Evolutionary conservation across 1,140 invertebrate genomes (phyloP).

Genomic region (Drosophila lacertosa): DNA sequence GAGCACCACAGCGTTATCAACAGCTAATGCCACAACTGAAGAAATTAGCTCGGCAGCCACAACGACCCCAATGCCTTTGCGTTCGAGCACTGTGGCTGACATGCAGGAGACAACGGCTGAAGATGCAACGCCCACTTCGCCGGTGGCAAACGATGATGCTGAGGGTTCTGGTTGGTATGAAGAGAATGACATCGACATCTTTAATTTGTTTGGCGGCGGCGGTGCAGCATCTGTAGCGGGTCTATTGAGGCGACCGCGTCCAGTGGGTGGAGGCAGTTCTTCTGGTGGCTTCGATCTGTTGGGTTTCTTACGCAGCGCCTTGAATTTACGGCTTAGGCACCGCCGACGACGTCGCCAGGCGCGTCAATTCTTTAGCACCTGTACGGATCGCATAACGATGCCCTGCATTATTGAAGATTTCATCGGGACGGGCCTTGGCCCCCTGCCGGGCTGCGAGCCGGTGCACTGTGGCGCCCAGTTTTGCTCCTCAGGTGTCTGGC

Average conservation of each 20-base stretch:
- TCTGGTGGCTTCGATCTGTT: slow-evolving; percentile 71
- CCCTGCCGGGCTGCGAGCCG: slow-evolving; percentile 84
- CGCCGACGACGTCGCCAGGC: slow-evolving; percentile 55
- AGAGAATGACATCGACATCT: slow-evolving; percentile 41
- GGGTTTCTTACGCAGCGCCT: slow-evolving; percentile 47
- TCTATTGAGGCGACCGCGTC: slow-evolving; percentile 65
- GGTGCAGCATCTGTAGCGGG: slow-evolving; percentile 29
- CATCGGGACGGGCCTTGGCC: slow-evolving; percentile 86
- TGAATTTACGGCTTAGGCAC: slow-evolving; percentile 42
- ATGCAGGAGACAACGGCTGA: slow-evolving; percentile 18
- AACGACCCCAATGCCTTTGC: slow-evolving; percentile 46
- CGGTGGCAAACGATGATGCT: slow-evolving; percentile 61
- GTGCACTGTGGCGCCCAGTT: slow-evolving; percentile 90
- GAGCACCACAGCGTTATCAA: slow-evolving; percentile 18
- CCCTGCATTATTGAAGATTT: slow-evolving; percentile 93
- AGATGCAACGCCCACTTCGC: slow-evolving; percentile 21
- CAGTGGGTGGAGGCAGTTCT: slow-evolving; percentile 36
- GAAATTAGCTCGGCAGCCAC: slow-evolving; percentile 31
- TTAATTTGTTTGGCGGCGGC: slow-evolving; percentile 48
- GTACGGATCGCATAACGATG: slow-evolving; percentile 89
- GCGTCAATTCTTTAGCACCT: slow-evolving; percentile 85
- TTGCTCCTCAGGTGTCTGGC: slow-evolving; percentile 86
- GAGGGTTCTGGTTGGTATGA: slow-evolving; percentile 83
- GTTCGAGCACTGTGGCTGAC: slow-evolving; percentile 49
- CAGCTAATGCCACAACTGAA: not conserved